These are phyloP conservation scores for Apostichopus parvimensis DNA, from an alignment of 35 echinoderm and acorn worm genomes.

Conservation along the genomic window DNA sequence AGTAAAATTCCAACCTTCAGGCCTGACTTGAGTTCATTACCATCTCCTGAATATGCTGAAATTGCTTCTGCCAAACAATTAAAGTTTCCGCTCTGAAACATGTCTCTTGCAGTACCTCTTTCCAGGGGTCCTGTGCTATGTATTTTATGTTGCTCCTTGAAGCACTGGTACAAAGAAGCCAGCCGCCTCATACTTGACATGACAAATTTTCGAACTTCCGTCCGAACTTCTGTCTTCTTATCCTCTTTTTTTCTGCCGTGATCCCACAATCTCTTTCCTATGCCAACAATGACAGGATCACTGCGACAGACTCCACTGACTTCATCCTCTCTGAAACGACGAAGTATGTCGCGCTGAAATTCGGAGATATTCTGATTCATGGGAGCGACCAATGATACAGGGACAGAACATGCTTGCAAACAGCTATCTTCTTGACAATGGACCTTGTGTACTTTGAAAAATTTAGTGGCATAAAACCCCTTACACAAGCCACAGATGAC, in stretches of 20 bases:
- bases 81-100: not conserved
- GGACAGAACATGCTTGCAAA: not conserved
- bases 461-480: constrained; percentile 40
- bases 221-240: constrained; percentile 27
- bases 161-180: not conserved
- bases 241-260: constrained; percentile 34
- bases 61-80: not conserved
- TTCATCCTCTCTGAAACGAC: constrained; percentile 14
- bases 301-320: not conserved
- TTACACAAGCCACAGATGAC: constrained; percentile 51
- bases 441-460: constrained; percentile 33
- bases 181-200: not conserved
- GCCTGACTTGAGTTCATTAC: constrained; percentile 22
- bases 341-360: constrained; percentile 29
- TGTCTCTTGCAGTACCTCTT: too few species aligned
- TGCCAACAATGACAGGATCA: constrained; percentile 4
- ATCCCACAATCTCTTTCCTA: constrained; percentile 30
- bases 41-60: too few species aligned
- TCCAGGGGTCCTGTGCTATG: not conserved
- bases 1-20: constrained; percentile 53
- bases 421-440: constrained; percentile 27
- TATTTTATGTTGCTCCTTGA: not conserved
- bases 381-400: not conserved
- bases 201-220: not conserved
- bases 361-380: not conserved